Evolutionary conservation across 2,113 vertebrate genomes (phyloP).

Genomic region (Mesitornis unicolor): DNA sequence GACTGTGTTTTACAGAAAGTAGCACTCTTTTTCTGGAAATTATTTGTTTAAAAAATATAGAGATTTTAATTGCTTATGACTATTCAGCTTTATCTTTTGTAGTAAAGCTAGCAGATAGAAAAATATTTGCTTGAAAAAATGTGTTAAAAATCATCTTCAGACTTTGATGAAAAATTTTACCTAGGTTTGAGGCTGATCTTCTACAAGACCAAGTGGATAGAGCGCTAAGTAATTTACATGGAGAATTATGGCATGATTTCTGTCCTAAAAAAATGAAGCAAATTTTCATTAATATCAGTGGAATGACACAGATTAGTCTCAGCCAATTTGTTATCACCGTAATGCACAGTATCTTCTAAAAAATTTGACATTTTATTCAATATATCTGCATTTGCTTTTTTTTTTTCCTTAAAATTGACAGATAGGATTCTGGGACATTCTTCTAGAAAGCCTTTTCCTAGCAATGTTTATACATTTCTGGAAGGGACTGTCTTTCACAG

Average conservation of each 20-base stretch:
- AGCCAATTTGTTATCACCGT: neutral
- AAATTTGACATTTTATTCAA: neutral
- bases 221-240: neutral
- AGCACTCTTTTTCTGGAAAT: neutral
- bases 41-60: neutral
- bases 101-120: neutral
- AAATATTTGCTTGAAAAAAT: neutral
- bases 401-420: neutral
- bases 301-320: neutral
- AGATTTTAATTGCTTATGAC: neutral
- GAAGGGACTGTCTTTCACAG: neutral
- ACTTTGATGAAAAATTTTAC: neutral
- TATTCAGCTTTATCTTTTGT: neutral
- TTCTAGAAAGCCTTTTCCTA: neutral
- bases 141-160: neutral
- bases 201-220: neutral
- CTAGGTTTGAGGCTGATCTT: neutral
- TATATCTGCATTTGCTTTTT: neutral
- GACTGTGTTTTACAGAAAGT: neutral
- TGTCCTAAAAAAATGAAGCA: neutral
- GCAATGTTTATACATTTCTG: neutral
- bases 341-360: neutral
- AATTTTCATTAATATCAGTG: neutral
- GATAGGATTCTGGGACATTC: neutral
- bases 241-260: neutral